Evolutionary conservation across 2,113 vertebrate species (phyloP), one percentile per base, ranked within the genome.

Genomic region (Sterrhoptilus dennistouni): DNA sequence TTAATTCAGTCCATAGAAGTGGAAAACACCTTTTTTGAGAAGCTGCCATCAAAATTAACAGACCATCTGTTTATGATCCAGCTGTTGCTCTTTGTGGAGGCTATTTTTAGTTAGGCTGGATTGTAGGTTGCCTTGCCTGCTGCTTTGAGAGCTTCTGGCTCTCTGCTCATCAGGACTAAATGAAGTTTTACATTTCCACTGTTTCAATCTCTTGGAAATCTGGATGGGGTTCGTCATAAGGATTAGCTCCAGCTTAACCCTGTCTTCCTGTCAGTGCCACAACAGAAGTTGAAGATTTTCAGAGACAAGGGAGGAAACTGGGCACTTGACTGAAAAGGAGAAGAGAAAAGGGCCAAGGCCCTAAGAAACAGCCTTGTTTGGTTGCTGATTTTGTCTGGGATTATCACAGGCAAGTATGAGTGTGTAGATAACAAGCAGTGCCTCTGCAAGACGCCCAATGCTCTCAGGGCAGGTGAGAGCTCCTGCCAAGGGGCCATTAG

Each of bases 371-470:
- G 8, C 4, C 14, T 28, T 42, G 45, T 42, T 28, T 18, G 20
- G 31, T 52, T 1, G 0, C 42, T 72, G 74, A 19, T 52, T 54
- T 69, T 27, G 4, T 63, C 38, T 72, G 60, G 42, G 59, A 18
- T 68, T 82, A 54, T 50, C 33, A 23, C 25, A 69, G 60, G 28
- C 31, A 45, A 45, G 20, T 38, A 8, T 59, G 42, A 31, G 10
- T 1, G 1, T 15, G 47, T 12, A 15, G 10, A 11, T 21, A 45
- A 27, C 3, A 2, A 66, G 13, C n/a, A 52, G 27, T 1, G 3
- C 31, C 59, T 57, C 50, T 6, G 14, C 35, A 44, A n/a, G 45
- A 5, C 45, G 21, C 14, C 17, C 6, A 9, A 4, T 64, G 50
- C 21, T 50, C 33, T 69, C 0, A 1, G 49, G 25, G 31, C 38